Evolutionary conservation across 1,140 invertebrate genomes (phyloP), one percentile per base, ranked within the genome.

Genomic region (Asobara japonica): DNA sequence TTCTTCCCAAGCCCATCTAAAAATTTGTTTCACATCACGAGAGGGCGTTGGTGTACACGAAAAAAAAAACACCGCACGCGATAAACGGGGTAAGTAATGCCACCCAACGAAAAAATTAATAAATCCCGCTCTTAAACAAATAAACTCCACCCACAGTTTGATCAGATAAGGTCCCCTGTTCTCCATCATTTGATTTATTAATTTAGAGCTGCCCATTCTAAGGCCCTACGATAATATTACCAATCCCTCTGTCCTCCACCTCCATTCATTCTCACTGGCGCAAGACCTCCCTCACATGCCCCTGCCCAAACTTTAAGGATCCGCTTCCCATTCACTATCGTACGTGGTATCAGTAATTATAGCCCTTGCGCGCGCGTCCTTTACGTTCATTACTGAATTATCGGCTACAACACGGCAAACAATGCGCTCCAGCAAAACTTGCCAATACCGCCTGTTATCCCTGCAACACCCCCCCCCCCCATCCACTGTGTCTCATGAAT

Each of bases 371-470:
- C 83, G 81, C 84, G 82, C 83, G 81, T 85, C 80, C 81, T 79
- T 86, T 85, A 84, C 83, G 83, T 86, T 86, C 85, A 86, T 86
- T 86, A 86, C 84, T 85, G 85, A 86, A 86, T 86, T 86, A 86
- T 86, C 85, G 85, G 83, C 84, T 82, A 76, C 74, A n/a, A 78
- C 80, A 84, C 77, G 77, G 82, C 83, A 86, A 86, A 86, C 84
- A 86, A 85, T 86, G 79, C 81, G 74, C 77, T 16, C 41, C n/a
- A n/a, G n/a, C n/a, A n/a, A n/a, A 38, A 7, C 36, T 38, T 38
- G 3, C 36, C 36, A 3, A n/a, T 38, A 8, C 36, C 36, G 36
- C 36, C 36, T 10, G 36, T 38, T 38, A 3, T 38, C 36, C 36
- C 36, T 38, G 10, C 8, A 8, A 13, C 36, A 38, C 10, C n/a